Evolutionary conservation across 2,888 invertebrate species (phyloP).

Genomic region (Thymelicus lineola): DNA sequence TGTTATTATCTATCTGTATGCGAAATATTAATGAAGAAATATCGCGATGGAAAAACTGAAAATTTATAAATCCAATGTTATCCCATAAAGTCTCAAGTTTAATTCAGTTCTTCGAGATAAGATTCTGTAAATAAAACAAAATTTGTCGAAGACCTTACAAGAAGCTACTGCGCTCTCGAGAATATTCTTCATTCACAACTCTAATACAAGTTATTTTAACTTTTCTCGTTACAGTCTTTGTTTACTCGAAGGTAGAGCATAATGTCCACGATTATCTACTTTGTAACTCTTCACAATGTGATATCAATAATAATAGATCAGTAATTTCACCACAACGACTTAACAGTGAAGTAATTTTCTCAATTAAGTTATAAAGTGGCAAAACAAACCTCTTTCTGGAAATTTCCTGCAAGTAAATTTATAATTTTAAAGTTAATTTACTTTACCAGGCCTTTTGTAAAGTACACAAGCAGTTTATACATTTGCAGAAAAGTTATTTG

Average conservation of each 20-base stretch:
- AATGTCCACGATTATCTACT: slow-evolving; percentile 27
- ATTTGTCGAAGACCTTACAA: slow-evolving; percentile 8
- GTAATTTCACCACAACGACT: slow-evolving; percentile 3
- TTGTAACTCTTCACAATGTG: slow-evolving; percentile 23
- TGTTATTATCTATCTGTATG: too few relatives aligned
- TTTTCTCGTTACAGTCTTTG: slow-evolving; percentile 63
- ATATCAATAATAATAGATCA: slow-evolving; percentile 28
- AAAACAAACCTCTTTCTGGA: too few relatives aligned
- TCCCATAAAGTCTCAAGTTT: neutral
- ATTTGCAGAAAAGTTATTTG: too few relatives aligned
- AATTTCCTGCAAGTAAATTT: too few relatives aligned
- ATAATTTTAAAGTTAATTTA: too few relatives aligned
- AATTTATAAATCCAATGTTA: neutral
- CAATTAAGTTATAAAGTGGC: neutral
- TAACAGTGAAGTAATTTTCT: slow-evolving; percentile 14
- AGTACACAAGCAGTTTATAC: too few relatives aligned
- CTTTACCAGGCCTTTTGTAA: too few relatives aligned
- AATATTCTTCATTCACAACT: slow-evolving; percentile 37
- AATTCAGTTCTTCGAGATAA: neutral
- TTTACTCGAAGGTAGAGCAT: slow-evolving; percentile 34
- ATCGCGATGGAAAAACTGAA: neutral
- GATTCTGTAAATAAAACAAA: slow-evolving; percentile 13
- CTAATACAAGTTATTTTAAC: slow-evolving; percentile 51
- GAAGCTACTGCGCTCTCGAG: slow-evolving; percentile 12
- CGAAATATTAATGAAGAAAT: neutral